Evolutionary conservation across 1,140 invertebrate species (phyloP), one percentile per base, ranked within the genome.

Genomic region (Laupala kohalensis): DNA sequence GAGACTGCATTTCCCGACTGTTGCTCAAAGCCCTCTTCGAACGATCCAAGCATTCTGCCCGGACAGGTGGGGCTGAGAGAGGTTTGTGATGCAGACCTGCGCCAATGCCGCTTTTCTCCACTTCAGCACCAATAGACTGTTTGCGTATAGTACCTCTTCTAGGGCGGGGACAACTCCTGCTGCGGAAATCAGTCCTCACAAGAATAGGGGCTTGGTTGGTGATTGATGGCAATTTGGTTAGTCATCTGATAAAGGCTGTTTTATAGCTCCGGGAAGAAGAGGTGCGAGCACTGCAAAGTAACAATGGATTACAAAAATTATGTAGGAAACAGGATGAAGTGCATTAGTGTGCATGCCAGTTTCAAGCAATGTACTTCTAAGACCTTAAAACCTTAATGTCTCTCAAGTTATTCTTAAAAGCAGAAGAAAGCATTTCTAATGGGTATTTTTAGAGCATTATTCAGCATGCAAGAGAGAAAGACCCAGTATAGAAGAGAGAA

Each of bases 181-280:
- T 68, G 67, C 67, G 67, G 67, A 68, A 68, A 68, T 68, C 67
- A 68, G 28, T 68, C 67, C 27, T 68, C 67, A 68, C 67, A 68
- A 68, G 67, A 68, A 68, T 23, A 29, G 67, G 67, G 19, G 67
- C n/a, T 30, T 68, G 67, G 24, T 66, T 71, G 25, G 70, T 30
- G 62, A 64, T 19, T 62, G 71, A 23, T 69, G 71, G 53, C 63
- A 69, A 29, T 69, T 82, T 79, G 79, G 79, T 82, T 83, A 83
- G 81, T 83, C 81, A 82, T 83, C 81, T 82, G 80, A 82, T 82
- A 82, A 82, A 81, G 81, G 80, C 79, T 79, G 80, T 81, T 82
- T 83, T 83, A 78, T 80, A 81, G 80, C 78, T 82, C 81, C 81
- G 81, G 78, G 79, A 78, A 15, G 71, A 72, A 24, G 71, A 71